Evolutionary conservation across 2,113 vertebrate genomes (phyloP), one percentile per base, ranked within the genome.

Genomic region (Mesoclemmys tuberculata): DNA sequence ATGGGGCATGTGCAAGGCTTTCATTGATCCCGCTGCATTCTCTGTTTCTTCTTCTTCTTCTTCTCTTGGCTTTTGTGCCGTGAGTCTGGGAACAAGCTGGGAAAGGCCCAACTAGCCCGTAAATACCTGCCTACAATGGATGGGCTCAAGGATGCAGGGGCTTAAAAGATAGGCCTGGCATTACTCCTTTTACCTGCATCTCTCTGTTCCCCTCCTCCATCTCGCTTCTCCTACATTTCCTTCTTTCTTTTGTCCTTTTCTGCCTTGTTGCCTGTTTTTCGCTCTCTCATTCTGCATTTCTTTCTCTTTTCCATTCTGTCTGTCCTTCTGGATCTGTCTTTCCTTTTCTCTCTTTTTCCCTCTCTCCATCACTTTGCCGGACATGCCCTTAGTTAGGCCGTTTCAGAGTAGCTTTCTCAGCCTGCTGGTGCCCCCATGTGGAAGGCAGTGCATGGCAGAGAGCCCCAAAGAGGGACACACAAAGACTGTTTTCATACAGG

Each of bases 11-110:
- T 97, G 98, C 98, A 98, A 97, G 97, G 98, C 97, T 97, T 99
- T 98, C 93, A 99, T 97, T 98, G 98, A 98, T 98, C 98, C 97
- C 64, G 89, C 97, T 98, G 88, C 93, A 90, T 90, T 92, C 88
- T 93, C 86, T 78, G 79, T 31, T 49, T 88, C 91, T 89, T 1
- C 90, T 77, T 52, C 95, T 90, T 51, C 81, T 1, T 13, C 85
- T 91, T 1, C 90, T 82, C 64, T 52, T 78, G 80, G 93, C 91
- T 56, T 94, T 92, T 93, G 88, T 96, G 98, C 98, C 97, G 98
- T 98, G 98, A 97, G 98, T 98, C 98, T 98, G 98, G 98, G 98
- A 98, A 98, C 97, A 98, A 98, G 98, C 98, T 98, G 98, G 98
- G 98, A 98, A 96, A 98, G 98, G 98, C 98, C 96, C 97, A 98